Base-by-base conservation (phyloP, 2,797 vertebrate genomes). In the Onychomys leucogaster region DNA sequence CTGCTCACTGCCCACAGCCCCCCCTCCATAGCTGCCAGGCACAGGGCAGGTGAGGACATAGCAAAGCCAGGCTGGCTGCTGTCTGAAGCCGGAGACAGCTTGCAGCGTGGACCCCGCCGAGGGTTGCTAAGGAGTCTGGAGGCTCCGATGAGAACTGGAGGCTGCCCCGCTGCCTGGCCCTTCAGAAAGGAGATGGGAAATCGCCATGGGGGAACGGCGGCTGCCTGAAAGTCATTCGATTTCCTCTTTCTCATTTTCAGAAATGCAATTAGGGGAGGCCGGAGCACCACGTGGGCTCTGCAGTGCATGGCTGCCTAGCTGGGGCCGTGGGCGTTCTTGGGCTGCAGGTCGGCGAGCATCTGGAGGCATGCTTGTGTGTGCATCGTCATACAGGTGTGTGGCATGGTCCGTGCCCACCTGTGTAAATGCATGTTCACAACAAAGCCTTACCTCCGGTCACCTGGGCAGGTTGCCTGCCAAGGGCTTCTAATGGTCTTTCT, bases 241-340 rank as follows among this genome's bases (percentile, higher is more conserved):
- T 97, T 96, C 86, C 88, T 96, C 89, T 49, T 87, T 98, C 96
- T 96, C 89, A 73, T 96, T 97, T 97, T 92, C 90, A 92, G 92
- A 96, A 97, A 97, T 94, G 95, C 94, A 91, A 83, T 97, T 96
- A 96, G 90, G 90, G 91, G 94, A 96, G 95, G 78, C 91, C 17
- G 0, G 76, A 83, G 91, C 0, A 0, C 88, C 34, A 89, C 0
- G 3, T 69, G 92, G 92, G 92, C 90, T 93, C 71, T 37, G 87
- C 83, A 78, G 29, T 0, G 0, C 10, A 5, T 21, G 73, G 67
- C 69, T 89, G 91, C 23, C 21, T 61, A 46, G 87, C 90, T 76
- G 69, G 63, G n/a, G 90, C 49, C 61, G 61, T 34, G 69, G 29
- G 25, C 1, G 13, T 71, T 43, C 0, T 0, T 10, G 55, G 49